phyloP scores from a whole-genome alignment of 2,888 invertebrate species.

The Orthosia incerta region DNA sequence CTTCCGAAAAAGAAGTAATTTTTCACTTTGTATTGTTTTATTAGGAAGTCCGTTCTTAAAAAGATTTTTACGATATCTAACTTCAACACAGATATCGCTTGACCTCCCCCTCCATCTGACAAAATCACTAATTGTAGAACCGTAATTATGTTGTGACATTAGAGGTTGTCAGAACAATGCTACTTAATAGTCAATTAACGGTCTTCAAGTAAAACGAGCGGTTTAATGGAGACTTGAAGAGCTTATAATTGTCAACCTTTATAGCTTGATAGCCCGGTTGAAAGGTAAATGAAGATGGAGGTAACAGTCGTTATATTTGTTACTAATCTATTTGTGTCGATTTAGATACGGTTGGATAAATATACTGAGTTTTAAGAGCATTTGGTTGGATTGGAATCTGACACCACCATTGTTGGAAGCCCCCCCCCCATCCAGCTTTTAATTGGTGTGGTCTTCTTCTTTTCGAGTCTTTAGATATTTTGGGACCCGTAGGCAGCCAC shows the following conservation, averaged over 20 bases:
- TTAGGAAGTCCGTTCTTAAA: too few species aligned
- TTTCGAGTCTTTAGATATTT: too few species aligned
- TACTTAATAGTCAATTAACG: constrained; percentile 35
- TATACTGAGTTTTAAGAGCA: too few species aligned
- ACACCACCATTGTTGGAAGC: too few species aligned
- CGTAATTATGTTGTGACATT: constrained; percentile 19
- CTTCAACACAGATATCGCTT: background rate
- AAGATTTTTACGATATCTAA: background rate
- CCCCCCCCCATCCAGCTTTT: too few species aligned
- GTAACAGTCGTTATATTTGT: constrained; percentile 4
- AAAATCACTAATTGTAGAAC: constrained; percentile 3
- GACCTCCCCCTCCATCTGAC: background rate
- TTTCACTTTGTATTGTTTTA: too few species aligned
- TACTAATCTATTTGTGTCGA: background rate
- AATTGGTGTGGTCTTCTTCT: too few species aligned
- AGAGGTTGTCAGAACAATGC: constrained; percentile 21
- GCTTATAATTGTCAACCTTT: constrained; percentile 58
- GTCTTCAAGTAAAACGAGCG: constrained; percentile 26
- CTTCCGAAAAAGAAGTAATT: too few species aligned
- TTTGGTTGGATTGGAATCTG: too few species aligned
- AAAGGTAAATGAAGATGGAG: constrained; percentile 27
- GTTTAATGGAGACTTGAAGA: constrained; percentile 34
- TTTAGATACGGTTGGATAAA: too few species aligned
- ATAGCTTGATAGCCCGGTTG: constrained; percentile 16
- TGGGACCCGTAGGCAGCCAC: too few species aligned